Evolutionary conservation across 2,797 vertebrate genomes (phyloP).

Genomic region (Atherinosoma microstoma): DNA sequence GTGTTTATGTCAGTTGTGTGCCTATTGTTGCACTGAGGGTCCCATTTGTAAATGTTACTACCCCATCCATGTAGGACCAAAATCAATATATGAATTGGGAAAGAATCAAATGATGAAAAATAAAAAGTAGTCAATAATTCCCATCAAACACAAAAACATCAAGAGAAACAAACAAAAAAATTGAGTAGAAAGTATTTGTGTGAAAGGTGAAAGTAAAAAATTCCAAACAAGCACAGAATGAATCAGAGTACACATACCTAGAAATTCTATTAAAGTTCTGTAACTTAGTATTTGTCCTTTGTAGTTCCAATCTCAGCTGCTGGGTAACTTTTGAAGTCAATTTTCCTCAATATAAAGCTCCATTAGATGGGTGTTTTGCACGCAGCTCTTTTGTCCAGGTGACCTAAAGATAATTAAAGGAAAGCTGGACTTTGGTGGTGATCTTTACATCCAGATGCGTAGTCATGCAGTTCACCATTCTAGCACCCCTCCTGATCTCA

Average conservation of each 20-base stretch:
- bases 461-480: conserved; percentile 49
- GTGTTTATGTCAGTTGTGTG: background rate
- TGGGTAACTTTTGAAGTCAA: background rate
- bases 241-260: too few relatives aligned
- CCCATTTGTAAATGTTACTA: background rate
- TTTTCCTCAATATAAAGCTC: conserved; percentile 28
- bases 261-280: conserved; percentile 7
- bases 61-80: background rate
- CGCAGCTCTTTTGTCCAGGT: conserved; percentile 24
- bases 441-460: conserved; percentile 61
- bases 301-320: conserved; percentile 1
- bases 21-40: background rate
- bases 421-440: conserved; percentile 27
- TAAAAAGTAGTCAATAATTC: background rate
- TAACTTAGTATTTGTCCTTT: conserved; percentile 9
- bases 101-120: background rate
- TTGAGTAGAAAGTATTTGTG: too few relatives aligned
- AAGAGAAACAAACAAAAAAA: background rate
- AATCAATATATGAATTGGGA: background rate
- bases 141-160: background rate
- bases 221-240: too few relatives aligned
- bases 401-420: conserved; percentile 66
- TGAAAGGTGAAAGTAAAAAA: too few relatives aligned
- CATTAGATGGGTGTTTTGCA: conserved; percentile 32
- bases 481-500: conserved; percentile 64